Evolutionary conservation across 2,888 invertebrate species (phyloP), one percentile per base, ranked within the genome.

Genomic region (Geotrupes spiniger): DNA sequence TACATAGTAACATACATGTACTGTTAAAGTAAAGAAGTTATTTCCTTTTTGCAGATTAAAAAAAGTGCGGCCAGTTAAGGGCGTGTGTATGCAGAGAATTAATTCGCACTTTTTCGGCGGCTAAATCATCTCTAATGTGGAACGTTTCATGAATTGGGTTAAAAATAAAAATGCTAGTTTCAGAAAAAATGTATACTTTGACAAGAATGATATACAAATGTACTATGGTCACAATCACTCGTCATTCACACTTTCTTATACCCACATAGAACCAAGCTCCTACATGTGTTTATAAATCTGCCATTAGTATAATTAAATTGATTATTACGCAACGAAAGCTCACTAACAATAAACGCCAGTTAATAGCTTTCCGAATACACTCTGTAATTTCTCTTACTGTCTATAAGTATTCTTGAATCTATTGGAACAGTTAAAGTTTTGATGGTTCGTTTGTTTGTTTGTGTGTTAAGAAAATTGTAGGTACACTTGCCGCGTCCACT

Each of bases 141-240:
- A n/a, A n/a, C n/a, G n/a, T n/a, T n/a, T n/a, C 4, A 21, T 21
- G 6, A 6, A 6, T 21, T 4, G 21, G 6, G 6, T 21, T 4
- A 21, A 21, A 21, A 21, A 21, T 42, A 47, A 47, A 42, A 48
- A 42, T 37, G 37, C 37, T 21, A 42, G 25, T 31, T 33, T 69
- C 66, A 72, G 73, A 75, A 76, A 71, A 75, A 76, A 72, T 74
- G 73, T 76, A 74, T 76, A 75, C 70, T 75, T 71, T 70, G 74
- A 75, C 74, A 74, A 76, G 72, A 75, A 74, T 75, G 74, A 74
- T 76, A 75, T 76, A 76, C 76, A 77, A 77, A 77, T 76, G 71
- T 76, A 74, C 73, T 75, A 71, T 74, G 72, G 72, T 72, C 71
- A 72, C 72, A 64, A 63, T 56, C 61, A 62, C 58, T 56, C 64